These are phyloP conservation scores for Ophion costatus DNA, from an alignment of 2,888 invertebrate species.

Conservation along the genomic window DNA sequence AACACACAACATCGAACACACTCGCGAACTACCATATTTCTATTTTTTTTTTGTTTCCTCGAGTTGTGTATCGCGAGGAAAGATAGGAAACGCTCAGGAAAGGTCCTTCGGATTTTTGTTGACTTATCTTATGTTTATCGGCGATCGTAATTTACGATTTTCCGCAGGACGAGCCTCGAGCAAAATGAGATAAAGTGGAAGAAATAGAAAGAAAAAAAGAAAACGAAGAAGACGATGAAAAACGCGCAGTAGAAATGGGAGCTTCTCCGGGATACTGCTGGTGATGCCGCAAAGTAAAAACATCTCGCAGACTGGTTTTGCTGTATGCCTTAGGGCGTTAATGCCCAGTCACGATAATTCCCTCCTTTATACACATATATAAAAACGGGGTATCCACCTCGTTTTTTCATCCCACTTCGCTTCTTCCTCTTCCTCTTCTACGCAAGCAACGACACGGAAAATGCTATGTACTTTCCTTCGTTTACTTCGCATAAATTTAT, in stretches of 20 bases:
- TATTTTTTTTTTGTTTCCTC: neutral
- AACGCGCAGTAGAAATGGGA: conserved; percentile 11
- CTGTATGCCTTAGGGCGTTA: conserved; percentile 55
- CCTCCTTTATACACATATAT: conserved; percentile 51
- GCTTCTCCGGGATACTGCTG: conserved; percentile 24
- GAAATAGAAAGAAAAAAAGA: conserved; percentile 1
- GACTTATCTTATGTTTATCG: conserved; percentile 58
- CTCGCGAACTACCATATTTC: too few relatives aligned
- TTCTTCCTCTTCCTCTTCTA: conserved; percentile 35
- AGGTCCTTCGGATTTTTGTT: conserved; percentile 36
- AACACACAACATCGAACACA: too few relatives aligned
- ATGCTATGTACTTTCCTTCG: conserved; percentile 58
- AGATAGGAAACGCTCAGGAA: conserved; percentile 15
- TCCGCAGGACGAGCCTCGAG: conserved; percentile 9
- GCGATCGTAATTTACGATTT: conserved; percentile 61
- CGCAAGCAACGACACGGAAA: conserved; percentile 60
- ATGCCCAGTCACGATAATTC: conserved; percentile 58
- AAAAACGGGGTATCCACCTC: conserved; percentile 20
- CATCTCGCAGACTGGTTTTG: conserved; percentile 42
- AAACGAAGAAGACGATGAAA: conserved; percentile 24
- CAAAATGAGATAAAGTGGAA: conserved; percentile 9
- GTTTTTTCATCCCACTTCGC: conserved; percentile 19
- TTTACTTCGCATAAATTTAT: conserved; percentile 64
- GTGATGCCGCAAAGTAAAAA: conserved; percentile 43
- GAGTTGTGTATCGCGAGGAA: conserved; percentile 6